Conservation (phyloP, 2,113 vertebrate genomes). For the Halcyon senegalensis region DNA sequence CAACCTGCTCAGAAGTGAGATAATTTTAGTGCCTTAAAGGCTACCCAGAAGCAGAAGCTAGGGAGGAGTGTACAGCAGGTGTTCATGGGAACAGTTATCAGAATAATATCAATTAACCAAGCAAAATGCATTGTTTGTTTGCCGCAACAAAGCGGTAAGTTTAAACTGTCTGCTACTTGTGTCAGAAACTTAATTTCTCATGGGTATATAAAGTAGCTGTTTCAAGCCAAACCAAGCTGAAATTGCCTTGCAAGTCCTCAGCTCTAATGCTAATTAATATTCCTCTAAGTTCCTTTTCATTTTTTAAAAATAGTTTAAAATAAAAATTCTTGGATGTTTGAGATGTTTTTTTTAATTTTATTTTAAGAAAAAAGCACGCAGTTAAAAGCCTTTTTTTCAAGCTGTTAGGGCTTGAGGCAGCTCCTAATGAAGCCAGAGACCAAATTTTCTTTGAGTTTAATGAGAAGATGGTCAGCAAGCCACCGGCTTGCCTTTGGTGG, state of each 20-base stretch:
- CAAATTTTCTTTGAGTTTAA: not conserved
- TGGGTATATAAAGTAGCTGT: not conserved
- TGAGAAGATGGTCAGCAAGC: not conserved
- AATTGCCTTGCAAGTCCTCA: not conserved
- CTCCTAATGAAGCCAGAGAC: not conserved
- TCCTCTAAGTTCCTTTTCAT: not conserved
- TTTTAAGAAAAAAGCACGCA: not conserved
- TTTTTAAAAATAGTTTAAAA: constrained; percentile 5
- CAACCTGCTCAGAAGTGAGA: not conserved
- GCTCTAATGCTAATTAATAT: not conserved
- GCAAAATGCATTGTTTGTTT: not conserved
- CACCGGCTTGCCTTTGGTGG: not conserved
- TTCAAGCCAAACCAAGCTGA: not conserved
- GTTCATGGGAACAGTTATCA: not conserved
- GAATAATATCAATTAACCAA: constrained; percentile 19
- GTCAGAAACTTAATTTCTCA: not conserved
- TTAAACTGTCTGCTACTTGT: not conserved
- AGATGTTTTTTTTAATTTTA: not conserved
- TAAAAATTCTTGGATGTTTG: not conserved
- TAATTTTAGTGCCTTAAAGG: not conserved
- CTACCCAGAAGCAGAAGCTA: not conserved
- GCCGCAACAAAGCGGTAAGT: not conserved
- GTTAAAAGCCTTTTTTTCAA: not conserved
- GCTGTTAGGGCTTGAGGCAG: not conserved
- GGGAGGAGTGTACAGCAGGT: not conserved